Evolutionary conservation across 2,113 vertebrate species (phyloP).

Genomic region (Gadus macrocephalus): DNA sequence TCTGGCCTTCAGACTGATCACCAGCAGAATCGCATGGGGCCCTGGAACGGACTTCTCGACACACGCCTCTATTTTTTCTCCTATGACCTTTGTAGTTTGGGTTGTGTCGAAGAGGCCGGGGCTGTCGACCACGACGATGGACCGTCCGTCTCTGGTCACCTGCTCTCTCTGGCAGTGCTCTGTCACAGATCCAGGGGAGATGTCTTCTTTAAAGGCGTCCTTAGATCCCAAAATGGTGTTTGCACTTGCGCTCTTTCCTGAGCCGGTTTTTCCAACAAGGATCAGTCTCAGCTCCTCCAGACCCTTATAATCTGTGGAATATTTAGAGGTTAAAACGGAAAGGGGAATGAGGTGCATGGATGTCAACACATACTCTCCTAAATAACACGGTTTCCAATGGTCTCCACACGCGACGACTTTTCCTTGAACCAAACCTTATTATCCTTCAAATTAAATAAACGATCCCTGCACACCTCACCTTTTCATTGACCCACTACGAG

Average conservation of each 20-base stretch:
- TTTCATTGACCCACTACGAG: too few species aligned
- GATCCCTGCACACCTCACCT: too few species aligned
- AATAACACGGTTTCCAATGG: conserved; percentile 23
- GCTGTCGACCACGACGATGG: conserved; percentile 47
- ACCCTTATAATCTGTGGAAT: fast-evolving
- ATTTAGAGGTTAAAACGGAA: neutral
- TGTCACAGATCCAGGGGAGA: neutral
- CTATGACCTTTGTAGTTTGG: neutral
- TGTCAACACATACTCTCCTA: neutral
- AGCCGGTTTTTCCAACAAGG: conserved; percentile 46
- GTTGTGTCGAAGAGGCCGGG: conserved; percentile 51
- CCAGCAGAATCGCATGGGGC: conserved; percentile 53
- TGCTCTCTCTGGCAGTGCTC: neutral
- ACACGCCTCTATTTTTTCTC: conserved; percentile 33
- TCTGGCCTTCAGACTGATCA: conserved; percentile 34
- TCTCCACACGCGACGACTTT: conserved; percentile 4
- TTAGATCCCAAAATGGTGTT: conserved; percentile 44
- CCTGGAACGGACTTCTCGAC: conserved; percentile 38
- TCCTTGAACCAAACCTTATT: too few species aligned
- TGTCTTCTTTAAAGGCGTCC: neutral
- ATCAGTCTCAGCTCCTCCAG: conserved; percentile 20
- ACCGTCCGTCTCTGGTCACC: neutral
- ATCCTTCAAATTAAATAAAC: too few species aligned
- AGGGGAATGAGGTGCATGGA: neutral
- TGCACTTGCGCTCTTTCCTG: conserved; percentile 51